These are phyloP conservation scores for Speoplatyrhinus poulsoni DNA, from an alignment of 2,113 vertebrate genomes.

Conservation along the genomic window DNA sequence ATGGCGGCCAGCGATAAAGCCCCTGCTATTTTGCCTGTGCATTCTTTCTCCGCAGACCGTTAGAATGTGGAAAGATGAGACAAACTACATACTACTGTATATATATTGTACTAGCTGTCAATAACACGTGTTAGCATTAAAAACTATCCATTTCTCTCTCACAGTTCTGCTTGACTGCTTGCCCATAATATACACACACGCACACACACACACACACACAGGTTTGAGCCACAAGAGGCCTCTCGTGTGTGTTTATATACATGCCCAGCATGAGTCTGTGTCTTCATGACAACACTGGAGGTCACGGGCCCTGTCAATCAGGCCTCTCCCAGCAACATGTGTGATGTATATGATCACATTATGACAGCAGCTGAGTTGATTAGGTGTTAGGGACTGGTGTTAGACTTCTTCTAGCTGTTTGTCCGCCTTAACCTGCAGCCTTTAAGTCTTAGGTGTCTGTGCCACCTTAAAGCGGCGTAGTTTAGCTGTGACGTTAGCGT, in stretches of 20 bases:
- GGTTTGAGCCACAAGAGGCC: constrained; percentile 21
- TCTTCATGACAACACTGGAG: background rate
- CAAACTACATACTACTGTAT: too few relatives aligned
- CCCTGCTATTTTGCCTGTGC: background rate
- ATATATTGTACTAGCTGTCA: too few relatives aligned
- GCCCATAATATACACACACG: too few relatives aligned
- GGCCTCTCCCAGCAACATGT: background rate
- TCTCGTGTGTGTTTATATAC: background rate
- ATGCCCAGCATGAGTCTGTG: background rate
- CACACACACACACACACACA: background rate
- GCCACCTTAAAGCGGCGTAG: too few relatives aligned
- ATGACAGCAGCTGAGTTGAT: too few relatives aligned
- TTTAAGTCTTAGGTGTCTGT: too few relatives aligned
- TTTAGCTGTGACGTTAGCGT: too few relatives aligned
- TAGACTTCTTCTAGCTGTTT: too few relatives aligned
- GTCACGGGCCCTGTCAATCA: background rate
- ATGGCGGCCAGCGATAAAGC: background rate
- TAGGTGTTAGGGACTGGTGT: too few relatives aligned
- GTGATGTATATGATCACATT: background rate
- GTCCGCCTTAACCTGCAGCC: too few relatives aligned
- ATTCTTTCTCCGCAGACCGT: constrained; percentile 13
- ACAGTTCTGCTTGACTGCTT: constrained; percentile 1
- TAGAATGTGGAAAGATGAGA: constrained; percentile 2
- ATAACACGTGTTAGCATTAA: too few relatives aligned
- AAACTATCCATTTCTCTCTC: background rate